phyloP scores from a whole-genome alignment of 2,113 vertebrate species.

The Fregetta grallaria region DNA sequence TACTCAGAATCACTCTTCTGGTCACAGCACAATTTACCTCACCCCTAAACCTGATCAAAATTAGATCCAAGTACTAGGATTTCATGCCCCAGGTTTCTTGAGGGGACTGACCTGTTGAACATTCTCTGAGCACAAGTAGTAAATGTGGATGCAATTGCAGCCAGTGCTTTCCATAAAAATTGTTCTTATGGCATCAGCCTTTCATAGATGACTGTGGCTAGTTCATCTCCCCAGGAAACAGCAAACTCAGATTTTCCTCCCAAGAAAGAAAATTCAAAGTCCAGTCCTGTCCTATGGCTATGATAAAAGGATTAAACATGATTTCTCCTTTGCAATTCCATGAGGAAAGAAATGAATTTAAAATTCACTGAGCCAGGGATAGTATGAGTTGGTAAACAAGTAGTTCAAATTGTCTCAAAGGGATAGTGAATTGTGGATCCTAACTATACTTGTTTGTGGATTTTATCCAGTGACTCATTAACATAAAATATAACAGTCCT shows the following conservation, averaged over 20 bases:
- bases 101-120: neutral
- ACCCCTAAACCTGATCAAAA: neutral
- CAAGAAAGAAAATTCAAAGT: neutral
- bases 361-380: neutral
- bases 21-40: neutral
- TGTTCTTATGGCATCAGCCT: neutral
- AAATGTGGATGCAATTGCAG: neutral
- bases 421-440: neutral
- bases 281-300: neutral
- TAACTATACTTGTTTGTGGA: neutral
- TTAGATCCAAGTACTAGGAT: neutral
- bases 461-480: neutral
- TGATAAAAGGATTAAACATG: neutral
- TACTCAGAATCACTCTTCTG: neutral
- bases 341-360: neutral
- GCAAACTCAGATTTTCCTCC: neutral
- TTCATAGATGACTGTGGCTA: neutral
- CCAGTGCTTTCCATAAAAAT: neutral
- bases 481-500: neutral
- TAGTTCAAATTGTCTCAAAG: neutral
- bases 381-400: neutral
- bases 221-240: neutral
- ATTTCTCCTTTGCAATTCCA: neutral
- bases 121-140: neutral
- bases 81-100: neutral